Percentiles rank a stretch among this genome's conserved stretches.
Evolutionary conservation across 2,888 invertebrate genomes (phyloP).

Genomic region (Heteromyza rotundicornis): DNA sequence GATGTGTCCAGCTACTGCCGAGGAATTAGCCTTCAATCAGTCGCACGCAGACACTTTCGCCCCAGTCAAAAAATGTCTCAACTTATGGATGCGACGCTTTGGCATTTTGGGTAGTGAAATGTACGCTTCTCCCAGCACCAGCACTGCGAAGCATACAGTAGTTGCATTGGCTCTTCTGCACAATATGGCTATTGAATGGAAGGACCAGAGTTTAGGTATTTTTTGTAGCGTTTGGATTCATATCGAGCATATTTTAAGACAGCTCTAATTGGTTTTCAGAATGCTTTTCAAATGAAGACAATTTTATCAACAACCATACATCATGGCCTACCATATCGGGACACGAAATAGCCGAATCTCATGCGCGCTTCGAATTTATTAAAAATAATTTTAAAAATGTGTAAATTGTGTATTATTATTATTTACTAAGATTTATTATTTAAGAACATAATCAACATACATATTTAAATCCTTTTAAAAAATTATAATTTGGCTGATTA

Average conservation of each 20-base stretch:
- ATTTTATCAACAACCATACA: not conserved
- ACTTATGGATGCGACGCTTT: slow-evolving; percentile 43
- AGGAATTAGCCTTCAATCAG: slow-evolving; percentile 48
- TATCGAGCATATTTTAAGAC: not conserved
- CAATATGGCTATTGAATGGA: slow-evolving; percentile 56
- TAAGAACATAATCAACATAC: no score
- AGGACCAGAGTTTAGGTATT: slow-evolving; percentile 44
- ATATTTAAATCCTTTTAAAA: no score
- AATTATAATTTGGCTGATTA: no score
- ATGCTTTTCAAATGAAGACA: not conserved
- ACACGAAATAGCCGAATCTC: not conserved
- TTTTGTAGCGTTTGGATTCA: not conserved
- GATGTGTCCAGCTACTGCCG: slow-evolving; percentile 32
- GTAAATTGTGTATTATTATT: no score
- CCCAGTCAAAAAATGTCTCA: slow-evolving; percentile 43
- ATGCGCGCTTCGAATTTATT: not conserved
- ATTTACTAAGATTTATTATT: no score
- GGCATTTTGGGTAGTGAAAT: slow-evolving; percentile 43
- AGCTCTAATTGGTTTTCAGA: not conserved
- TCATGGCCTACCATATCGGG: not conserved
- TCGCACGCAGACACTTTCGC: slow-evolving; percentile 44
- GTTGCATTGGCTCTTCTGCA: slow-evolving; percentile 50
- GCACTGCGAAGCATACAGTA: slow-evolving; percentile 44
- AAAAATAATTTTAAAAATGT: not conserved
- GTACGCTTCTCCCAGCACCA: slow-evolving; percentile 35